Conservation (phyloP, 2,888 invertebrate species). For the Drosophila siamana region DNA sequence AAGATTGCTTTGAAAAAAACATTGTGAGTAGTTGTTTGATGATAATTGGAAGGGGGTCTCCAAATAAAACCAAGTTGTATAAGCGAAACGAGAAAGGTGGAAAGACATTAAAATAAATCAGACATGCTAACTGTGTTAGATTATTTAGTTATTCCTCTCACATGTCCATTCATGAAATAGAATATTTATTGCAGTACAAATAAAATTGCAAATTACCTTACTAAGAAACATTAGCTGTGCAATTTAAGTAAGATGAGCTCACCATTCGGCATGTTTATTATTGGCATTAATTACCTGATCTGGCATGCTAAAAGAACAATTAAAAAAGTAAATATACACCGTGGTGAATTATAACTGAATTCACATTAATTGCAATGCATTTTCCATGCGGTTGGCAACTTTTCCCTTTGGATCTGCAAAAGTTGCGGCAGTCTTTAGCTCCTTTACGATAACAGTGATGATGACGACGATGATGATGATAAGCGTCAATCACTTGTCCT, state of each 20-base stretch:
- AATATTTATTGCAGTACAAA: conserved; percentile 29
- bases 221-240: conserved; percentile 7
- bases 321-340: background rate
- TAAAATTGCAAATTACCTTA: conserved; percentile 21
- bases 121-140: conserved; percentile 27
- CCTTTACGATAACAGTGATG: background rate
- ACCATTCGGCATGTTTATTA: background rate
- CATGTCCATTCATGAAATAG: conserved; percentile 15
- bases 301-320: background rate
- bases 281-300: background rate
- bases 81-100: background rate
- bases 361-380: background rate
- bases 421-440: background rate
- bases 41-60: conserved; percentile 10
- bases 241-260: conserved; percentile 8
- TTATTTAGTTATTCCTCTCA: conserved; percentile 25
- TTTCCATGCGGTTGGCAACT: background rate
- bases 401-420: background rate
- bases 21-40: background rate
- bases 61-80: conserved; percentile 4
- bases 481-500: conserved; percentile 35
- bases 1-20: background rate
- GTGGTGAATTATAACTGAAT: background rate
- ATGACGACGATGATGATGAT: background rate
- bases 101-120: conserved; percentile 15